phyloP scores from a whole-genome alignment of 1,140 invertebrate species.

The Caenorhabditis brenneri region DNA sequence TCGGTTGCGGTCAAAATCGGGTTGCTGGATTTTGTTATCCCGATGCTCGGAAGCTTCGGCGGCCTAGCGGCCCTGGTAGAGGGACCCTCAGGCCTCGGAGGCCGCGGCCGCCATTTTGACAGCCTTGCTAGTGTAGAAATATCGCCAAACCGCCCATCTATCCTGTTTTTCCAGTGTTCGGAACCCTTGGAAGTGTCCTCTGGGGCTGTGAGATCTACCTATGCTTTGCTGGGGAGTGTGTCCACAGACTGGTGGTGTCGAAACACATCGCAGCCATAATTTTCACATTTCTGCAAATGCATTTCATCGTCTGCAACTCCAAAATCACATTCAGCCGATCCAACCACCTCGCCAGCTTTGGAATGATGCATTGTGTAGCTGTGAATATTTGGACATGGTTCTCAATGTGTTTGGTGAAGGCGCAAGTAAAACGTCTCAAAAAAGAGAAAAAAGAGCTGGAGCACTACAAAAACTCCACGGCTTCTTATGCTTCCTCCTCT shows the following conservation, averaged over 20 bases:
- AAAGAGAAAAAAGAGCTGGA: neutral
- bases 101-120: too few relatives aligned
- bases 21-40: too few relatives aligned
- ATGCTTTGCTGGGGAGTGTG: slow-evolving; percentile 57
- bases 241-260: slow-evolving; percentile 57
- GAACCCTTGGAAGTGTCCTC: slow-evolving; percentile 67
- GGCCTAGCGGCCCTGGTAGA: too few relatives aligned
- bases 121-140: too few relatives aligned
- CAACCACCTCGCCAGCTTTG: slow-evolving; percentile 67
- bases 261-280: slow-evolving; percentile 58
- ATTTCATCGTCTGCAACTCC: slow-evolving; percentile 71
- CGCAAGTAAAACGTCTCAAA: neutral
- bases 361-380: slow-evolving; percentile 68
- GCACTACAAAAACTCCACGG: neutral
- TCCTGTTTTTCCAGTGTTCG: slow-evolving; percentile 64
- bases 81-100: too few relatives aligned
- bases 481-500: neutral
- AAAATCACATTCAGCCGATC: slow-evolving; percentile 47
- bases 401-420: neutral
- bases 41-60: too few relatives aligned
- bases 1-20: too few relatives aligned
- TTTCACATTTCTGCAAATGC: slow-evolving; percentile 71
- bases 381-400: slow-evolving; percentile 70
- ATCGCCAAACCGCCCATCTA: slow-evolving; percentile 55
- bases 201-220: slow-evolving; percentile 69